These are phyloP conservation scores for Pentamera pediparva DNA, from an alignment of 53 echinoderm and acorn worm species.

Conservation along the genomic window DNA sequence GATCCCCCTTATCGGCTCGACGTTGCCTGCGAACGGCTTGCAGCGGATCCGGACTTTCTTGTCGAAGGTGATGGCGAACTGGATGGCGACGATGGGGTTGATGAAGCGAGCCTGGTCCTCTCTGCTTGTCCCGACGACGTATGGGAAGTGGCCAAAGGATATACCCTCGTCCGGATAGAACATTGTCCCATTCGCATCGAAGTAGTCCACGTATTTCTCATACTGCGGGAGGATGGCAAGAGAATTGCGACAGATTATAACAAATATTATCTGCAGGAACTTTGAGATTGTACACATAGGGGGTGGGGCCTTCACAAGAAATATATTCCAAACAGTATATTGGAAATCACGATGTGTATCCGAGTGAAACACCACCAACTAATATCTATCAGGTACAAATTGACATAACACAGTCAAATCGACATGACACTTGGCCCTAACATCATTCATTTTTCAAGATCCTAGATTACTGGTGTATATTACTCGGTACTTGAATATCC, in stretches of 20 bases:
- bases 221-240: not conserved
- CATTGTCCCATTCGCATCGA: not conserved
- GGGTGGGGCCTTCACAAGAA: no score
- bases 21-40: not conserved
- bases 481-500: no score
- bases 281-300: not conserved
- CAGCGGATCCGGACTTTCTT: slow-evolving; percentile 8
- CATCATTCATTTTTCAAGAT: no score
- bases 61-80: slow-evolving; percentile 2
- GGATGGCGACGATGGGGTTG: slow-evolving; percentile 44
- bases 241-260: not conserved
- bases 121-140: slow-evolving; percentile 26
- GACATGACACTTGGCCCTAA: no score
- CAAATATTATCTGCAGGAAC: not conserved
- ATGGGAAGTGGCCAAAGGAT: slow-evolving; percentile 52
- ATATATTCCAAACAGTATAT: no score
- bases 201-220: not conserved
- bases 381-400: no score
- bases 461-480: no score
- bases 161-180: slow-evolving; percentile 34
- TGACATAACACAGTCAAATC: no score
- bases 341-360: no score
- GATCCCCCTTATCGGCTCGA: slow-evolving; percentile 3
- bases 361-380: no score
- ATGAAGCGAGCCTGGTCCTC: slow-evolving; percentile 22